Evolutionary conservation across 2,888 invertebrate species (phyloP).

Genomic region (Pyrochroa serraticornis): DNA sequence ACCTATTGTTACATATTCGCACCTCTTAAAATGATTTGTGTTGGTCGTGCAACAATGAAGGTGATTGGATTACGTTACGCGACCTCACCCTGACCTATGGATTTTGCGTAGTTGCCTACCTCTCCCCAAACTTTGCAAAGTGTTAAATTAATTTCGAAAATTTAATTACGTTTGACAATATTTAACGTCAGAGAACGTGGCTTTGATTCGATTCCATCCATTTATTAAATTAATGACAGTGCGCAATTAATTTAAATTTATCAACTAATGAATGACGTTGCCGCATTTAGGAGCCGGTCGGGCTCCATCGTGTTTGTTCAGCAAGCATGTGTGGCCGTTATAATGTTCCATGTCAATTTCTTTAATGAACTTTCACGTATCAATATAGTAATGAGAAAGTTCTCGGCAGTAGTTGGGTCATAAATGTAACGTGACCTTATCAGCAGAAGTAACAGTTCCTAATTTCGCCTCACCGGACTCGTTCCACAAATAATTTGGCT

Average conservation of each 20-base stretch:
- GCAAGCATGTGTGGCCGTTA: conserved; percentile 15
- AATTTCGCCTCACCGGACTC: conserved; percentile 18
- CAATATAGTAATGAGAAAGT: conserved; percentile 32
- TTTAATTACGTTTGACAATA: conserved; percentile 26
- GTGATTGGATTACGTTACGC: no score
- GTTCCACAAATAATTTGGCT: conserved; percentile 5
- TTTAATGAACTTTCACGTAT: conserved; percentile 31
- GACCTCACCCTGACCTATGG: neutral
- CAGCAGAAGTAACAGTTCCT: conserved; percentile 26
- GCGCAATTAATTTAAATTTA: conserved; percentile 24
- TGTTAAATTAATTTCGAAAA: conserved; percentile 24
- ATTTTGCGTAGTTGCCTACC: neutral
- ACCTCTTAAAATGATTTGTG: no score
- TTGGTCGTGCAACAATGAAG: no score
- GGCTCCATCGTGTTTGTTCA: conserved; percentile 7
- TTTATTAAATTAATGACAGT: conserved; percentile 25
- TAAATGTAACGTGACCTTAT: conserved; percentile 32
- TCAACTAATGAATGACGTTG: conserved; percentile 14
- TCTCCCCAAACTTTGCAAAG: conserved; percentile 10
- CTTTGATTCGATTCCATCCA: conserved; percentile 22
- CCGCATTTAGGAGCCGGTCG: conserved; percentile 6
- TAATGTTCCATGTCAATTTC: conserved; percentile 21
- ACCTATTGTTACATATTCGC: no score
- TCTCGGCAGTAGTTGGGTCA: conserved; percentile 19
- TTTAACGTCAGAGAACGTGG: conserved; percentile 19